Evolutionary conservation across 2,888 invertebrate genomes (phyloP).

Genomic region (Campoletis raptor): DNA sequence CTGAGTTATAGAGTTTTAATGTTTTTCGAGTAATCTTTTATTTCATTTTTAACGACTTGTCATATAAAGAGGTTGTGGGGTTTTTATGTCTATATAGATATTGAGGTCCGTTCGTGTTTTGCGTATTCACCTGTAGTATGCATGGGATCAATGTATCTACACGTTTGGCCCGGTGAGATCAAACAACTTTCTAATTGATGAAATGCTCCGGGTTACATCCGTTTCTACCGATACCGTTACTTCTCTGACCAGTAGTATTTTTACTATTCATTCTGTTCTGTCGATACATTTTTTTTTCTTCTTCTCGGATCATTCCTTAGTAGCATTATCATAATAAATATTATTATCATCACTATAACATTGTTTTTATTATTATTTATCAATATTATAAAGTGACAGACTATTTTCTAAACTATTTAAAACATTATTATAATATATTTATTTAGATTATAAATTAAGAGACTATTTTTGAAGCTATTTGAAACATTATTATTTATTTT

Average conservation of each 20-base stretch:
- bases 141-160: conserved; percentile 10
- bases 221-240: conserved; percentile 26
- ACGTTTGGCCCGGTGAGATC: conserved; percentile 30
- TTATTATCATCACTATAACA: background rate
- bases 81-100: background rate
- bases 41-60: background rate
- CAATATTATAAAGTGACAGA: too few relatives aligned
- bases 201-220: conserved; percentile 59
- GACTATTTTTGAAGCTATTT: background rate
- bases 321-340: background rate
- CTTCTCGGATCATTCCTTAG: background rate
- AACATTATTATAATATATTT: background rate
- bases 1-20: background rate
- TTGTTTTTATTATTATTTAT: too few relatives aligned
- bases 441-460: too few relatives aligned
- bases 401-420: background rate
- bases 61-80: background rate
- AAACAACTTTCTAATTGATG: conserved; percentile 75
- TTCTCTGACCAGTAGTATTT: background rate
- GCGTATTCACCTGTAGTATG: conserved; percentile 1
- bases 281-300: background rate
- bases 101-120: background rate
- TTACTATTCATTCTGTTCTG: background rate
- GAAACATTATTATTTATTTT: too few relatives aligned
- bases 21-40: background rate